Evolutionary conservation across 2,113 vertebrate genomes (phyloP), one percentile per base, ranked within the genome.

Genomic region (Peromyscus californicus): DNA sequence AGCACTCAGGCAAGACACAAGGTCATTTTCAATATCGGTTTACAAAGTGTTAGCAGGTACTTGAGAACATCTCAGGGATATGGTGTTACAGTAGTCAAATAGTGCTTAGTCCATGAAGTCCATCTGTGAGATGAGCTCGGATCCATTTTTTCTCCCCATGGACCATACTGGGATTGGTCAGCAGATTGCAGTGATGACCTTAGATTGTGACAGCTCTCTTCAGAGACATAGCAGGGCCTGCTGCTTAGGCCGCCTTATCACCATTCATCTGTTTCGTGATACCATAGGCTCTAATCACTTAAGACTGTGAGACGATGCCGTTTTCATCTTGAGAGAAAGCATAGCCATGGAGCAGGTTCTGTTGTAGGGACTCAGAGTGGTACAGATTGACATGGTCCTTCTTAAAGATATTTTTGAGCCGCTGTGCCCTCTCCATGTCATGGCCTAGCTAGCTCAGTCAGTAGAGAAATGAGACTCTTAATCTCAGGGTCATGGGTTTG

Each of bases 241-340:
- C 87, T 87, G 95, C 19, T 84, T 84, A 98, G 45, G 45, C 45
- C 45, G 6, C 45, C 45, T 48, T 48, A 48, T 99, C 99, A 99
- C 99, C 99, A 99, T 95, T 99, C 99, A 29, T 99, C 99, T 99
- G 99, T 97, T 99, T 99, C 82, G 99, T 99, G 98, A 99, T 99
- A 96, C 99, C 99, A 1, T 99, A 99, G 3, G 99, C 99, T 98
- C 99, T 97, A 98, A 99, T 99, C 91, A 99, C 99, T 98, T 99
- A 99, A 13, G 99, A 99, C 98, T 99, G 99, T 7, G 99, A 99
- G 97, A 99, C 99, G 19, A 99, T 99, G 90, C 99, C 99, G 42
- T 99, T 99, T 98, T 99, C 99, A 75, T 99, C 99, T 99, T 99
- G 99, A 95, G 99, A 95, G 98, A 99, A 99, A 84, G 99, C 99